Evolutionary conservation across 2,113 vertebrate genomes (phyloP).

Genomic region (Centropristis striata): DNA sequence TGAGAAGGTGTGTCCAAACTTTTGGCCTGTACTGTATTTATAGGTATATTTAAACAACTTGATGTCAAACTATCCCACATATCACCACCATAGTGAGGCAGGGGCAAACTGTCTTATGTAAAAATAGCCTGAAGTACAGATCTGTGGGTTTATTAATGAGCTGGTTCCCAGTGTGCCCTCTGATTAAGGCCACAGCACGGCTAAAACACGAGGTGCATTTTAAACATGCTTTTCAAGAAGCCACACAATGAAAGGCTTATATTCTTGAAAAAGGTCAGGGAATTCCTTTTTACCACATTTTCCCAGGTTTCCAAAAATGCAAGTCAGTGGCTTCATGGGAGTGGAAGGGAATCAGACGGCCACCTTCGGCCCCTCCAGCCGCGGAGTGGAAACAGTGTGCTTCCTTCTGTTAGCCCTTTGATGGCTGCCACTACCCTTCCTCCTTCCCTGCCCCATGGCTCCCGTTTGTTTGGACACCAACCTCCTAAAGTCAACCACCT

Average conservation of each 20-base stretch:
- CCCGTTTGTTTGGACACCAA: slow-evolving; percentile 67
- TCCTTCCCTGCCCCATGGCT: slow-evolving; percentile 32
- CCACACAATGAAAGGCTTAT: slow-evolving; percentile 15
- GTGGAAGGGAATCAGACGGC: slow-evolving; percentile 60
- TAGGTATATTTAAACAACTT: no score
- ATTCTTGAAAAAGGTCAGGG: slow-evolving; percentile 26
- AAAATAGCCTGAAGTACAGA: background rate
- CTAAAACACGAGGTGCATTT: slow-evolving; percentile 25
- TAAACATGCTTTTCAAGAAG: background rate
- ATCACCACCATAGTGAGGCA: background rate
- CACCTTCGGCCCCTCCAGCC: slow-evolving; percentile 52
- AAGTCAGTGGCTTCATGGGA: slow-evolving; percentile 24
- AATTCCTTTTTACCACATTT: slow-evolving; percentile 24
- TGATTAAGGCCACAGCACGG: slow-evolving; percentile 2
- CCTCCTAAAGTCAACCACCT: slow-evolving; percentile 67
- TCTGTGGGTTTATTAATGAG: background rate
- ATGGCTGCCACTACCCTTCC: slow-evolving; percentile 49
- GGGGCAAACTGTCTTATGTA: background rate
- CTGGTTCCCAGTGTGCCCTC: slow-evolving; percentile 1
- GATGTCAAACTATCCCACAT: background rate
- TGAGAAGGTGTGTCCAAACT: no score
- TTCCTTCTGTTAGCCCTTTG: slow-evolving; percentile 72
- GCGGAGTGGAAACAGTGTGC: slow-evolving; percentile 69
- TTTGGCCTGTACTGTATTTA: no score
- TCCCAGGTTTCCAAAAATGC: slow-evolving; percentile 33